Base-by-base conservation (phyloP, 2,888 invertebrate genomes). In the Auanema sp. region DNA sequence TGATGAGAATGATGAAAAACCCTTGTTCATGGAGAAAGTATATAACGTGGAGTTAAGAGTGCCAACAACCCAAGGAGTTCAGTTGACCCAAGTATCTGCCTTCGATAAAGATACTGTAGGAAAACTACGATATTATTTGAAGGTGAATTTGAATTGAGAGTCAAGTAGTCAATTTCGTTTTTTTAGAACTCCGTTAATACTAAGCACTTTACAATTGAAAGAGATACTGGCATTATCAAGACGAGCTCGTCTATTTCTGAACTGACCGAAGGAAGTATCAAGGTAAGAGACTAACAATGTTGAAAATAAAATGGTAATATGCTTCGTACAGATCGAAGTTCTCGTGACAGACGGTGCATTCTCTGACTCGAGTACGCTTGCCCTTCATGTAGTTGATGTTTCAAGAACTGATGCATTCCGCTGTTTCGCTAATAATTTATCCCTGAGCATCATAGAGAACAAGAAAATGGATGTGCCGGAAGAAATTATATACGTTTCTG, bases 1-100 rank as follows among this genome's bases (percentile, higher is more conserved):
- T 65, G 86, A 87, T 71, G 81, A 84, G 50, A 87, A 87, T 72
- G 87, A 87, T 71, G 84, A 86, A 63, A 64, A 78, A 2, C 86
- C 86, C 0, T 61, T 65, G 5, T 86, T 86, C 64, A 71, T 78
- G 12, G 58, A 58, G 21, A 21, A 50, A 43, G 50, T 65, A 8
- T 69, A 75, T 56, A 43, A 53, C 10, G 56, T 75, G 6, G 24
- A 89, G 11, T 89, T 94, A 24, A 84, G 87, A 86, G 83, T 87
- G 21, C 79, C 86, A 40, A 86, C 86, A 64, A 93, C 93, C 0
- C 85, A 86, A 11, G 94, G 94, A 86, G 89, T 90, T 2, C 93
- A 93, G 0, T 43, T 71, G 16, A 64, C 58, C 12, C 23, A 52
- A 25, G 63, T 67, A 12, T 24, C 16, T 5, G 71, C 85, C 1